Conservation (phyloP, 2,888 invertebrate species). For the Phaonia tiefii region DNA sequence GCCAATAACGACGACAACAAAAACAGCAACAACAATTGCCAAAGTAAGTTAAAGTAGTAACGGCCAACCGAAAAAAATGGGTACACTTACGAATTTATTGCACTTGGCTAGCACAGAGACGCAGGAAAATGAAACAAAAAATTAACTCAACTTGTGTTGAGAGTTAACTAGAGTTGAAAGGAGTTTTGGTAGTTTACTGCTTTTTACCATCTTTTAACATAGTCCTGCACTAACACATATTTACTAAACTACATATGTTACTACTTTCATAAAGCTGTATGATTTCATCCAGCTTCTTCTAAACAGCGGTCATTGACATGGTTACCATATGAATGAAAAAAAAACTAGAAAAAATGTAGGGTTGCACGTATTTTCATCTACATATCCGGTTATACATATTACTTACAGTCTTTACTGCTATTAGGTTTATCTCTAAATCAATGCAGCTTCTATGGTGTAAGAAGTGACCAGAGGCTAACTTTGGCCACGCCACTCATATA, state of each 20-base stretch:
- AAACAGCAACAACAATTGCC: not conserved
- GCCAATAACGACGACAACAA: slow-evolving; percentile 35
- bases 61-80: slow-evolving; percentile 46
- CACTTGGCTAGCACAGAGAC: slow-evolving; percentile 41
- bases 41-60: slow-evolving; percentile 41
- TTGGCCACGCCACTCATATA: slow-evolving; percentile 40
- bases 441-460: too few relatives aligned
- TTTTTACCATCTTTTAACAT: not conserved
- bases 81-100: slow-evolving; percentile 55
- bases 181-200: slow-evolving; percentile 44
- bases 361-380: slow-evolving; percentile 20
- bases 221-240: slow-evolving; percentile 3
- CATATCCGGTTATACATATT: slow-evolving; percentile 19
- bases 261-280: too few relatives aligned
- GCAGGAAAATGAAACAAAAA: slow-evolving; percentile 43
- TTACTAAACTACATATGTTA: too few relatives aligned
- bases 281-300: not conserved
- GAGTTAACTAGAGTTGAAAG: slow-evolving; percentile 58
- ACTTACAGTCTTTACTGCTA: not conserved
- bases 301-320: not conserved
- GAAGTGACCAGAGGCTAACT: too few relatives aligned
- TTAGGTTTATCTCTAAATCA: slow-evolving; percentile 12
- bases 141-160: slow-evolving; percentile 55
- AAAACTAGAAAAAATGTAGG: too few relatives aligned
- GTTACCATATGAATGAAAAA: slow-evolving; percentile 43